phyloP scores from a whole-genome alignment of 2,113 vertebrate species.

The Triplophysa rosa region DNA sequence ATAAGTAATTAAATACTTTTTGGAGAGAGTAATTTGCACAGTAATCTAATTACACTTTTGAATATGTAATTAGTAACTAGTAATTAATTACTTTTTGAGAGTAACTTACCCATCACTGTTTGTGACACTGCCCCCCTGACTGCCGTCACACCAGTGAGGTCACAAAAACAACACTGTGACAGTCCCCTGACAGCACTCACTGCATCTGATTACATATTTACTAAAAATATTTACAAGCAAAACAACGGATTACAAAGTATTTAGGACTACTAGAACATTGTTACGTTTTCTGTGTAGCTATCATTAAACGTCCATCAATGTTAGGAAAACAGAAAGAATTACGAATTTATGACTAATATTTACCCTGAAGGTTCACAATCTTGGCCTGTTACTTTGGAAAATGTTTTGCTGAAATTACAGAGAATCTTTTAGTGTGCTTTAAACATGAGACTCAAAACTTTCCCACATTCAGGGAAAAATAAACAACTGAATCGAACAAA shows the following conservation, averaged over 20 bases:
- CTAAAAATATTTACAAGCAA: not conserved
- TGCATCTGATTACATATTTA: not conserved
- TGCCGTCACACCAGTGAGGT: slow-evolving; percentile 59
- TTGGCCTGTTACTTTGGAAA: not conserved
- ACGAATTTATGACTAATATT: not conserved
- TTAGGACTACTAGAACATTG: not conserved
- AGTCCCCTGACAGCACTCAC: not conserved
- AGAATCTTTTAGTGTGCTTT: not conserved
- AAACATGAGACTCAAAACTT: not conserved
- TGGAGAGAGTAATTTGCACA: too few relatives aligned
- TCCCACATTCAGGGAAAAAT: not conserved
- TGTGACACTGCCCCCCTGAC: slow-evolving; percentile 66
- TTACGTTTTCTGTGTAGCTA: too few relatives aligned
- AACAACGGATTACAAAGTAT: not conserved
- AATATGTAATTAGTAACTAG: too few relatives aligned
- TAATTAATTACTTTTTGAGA: too few relatives aligned
- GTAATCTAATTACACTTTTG: too few relatives aligned
- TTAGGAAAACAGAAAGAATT: not conserved
- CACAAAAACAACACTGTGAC: slow-evolving; percentile 58
- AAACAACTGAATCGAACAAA: not conserved
- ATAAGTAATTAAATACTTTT: too few relatives aligned
- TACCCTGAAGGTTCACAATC: not conserved
- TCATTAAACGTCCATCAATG: too few relatives aligned
- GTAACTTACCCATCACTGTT: too few relatives aligned
- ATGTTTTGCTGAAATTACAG: not conserved